Evolutionary conservation across 2,888 invertebrate species (phyloP).

Genomic region (Orthosia gothica): DNA sequence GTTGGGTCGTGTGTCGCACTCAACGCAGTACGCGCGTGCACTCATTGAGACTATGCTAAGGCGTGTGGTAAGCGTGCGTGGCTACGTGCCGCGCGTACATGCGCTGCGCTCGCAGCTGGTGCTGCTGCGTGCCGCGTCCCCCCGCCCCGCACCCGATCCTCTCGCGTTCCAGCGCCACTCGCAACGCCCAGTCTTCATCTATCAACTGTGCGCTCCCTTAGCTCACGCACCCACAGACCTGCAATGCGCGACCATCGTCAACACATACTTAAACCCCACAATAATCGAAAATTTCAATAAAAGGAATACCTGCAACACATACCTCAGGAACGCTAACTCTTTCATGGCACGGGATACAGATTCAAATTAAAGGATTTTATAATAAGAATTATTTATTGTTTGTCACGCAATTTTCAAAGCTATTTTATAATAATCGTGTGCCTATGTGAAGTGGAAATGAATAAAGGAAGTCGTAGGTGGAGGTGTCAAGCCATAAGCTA

Average conservation of each 20-base stretch:
- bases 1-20: slow-evolving; percentile 75
- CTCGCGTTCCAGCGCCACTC: slow-evolving; percentile 68
- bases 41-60: slow-evolving; percentile 71
- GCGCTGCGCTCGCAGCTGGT: slow-evolving; percentile 73
- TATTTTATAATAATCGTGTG: background rate
- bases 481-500: no score
- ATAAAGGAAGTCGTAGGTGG: background rate
- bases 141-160: background rate
- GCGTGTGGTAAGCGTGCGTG: slow-evolving; percentile 64
- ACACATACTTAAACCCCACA: slow-evolving; percentile 67
- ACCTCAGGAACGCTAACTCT: slow-evolving; percentile 3
- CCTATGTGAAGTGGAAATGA: background rate
- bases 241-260: slow-evolving; percentile 71
- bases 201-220: slow-evolving; percentile 68
- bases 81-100: slow-evolving; percentile 53
- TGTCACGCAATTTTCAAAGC: background rate
- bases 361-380: background rate
- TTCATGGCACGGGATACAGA: background rate
- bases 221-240: slow-evolving; percentile 69
- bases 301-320: slow-evolving; percentile 73
- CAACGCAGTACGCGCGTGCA: slow-evolving; percentile 77
- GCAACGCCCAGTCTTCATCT: slow-evolving; percentile 62
- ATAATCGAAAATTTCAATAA: slow-evolving; percentile 67
- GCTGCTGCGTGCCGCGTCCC: slow-evolving; percentile 64
- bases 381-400: background rate